phyloP scores from a whole-genome alignment of 2,113 vertebrate species.

The Malaclemys terrapin region DNA sequence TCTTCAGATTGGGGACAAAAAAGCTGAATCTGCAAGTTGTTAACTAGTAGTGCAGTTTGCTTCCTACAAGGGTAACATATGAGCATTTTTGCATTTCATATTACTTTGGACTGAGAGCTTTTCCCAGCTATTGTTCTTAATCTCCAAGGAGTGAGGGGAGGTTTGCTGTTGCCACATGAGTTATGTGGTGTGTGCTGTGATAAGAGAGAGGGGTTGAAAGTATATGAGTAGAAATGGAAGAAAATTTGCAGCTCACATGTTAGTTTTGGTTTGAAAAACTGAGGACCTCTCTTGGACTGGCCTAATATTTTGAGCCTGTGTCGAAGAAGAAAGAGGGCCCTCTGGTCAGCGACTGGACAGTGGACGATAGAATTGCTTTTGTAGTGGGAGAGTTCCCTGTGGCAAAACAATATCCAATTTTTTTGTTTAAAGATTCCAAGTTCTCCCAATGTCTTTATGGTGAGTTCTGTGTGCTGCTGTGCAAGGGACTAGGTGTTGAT shows the following conservation, averaged over 20 bases:
- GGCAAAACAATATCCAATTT: background rate
- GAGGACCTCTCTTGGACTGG: background rate
- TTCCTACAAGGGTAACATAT: background rate
- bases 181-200: background rate
- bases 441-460: background rate
- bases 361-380: background rate
- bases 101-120: background rate
- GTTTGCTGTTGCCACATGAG: background rate
- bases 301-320: background rate
- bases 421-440: background rate
- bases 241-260: background rate
- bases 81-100: background rate
- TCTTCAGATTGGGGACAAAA: background rate
- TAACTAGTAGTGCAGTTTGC: background rate
- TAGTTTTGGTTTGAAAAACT: background rate
- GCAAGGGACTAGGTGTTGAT: background rate
- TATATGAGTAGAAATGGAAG: background rate
- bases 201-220: too few species aligned
- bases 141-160: too few species aligned
- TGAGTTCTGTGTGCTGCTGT: background rate
- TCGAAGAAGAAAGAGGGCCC: background rate
- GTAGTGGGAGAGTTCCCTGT: background rate
- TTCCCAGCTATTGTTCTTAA: background rate
- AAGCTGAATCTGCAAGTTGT: rapidly evolving
- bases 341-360: background rate